Evolutionary conservation across 2,113 vertebrate genomes (phyloP), one percentile per base, ranked within the genome.

Genomic region (Campylorhamphus procurvoides): DNA sequence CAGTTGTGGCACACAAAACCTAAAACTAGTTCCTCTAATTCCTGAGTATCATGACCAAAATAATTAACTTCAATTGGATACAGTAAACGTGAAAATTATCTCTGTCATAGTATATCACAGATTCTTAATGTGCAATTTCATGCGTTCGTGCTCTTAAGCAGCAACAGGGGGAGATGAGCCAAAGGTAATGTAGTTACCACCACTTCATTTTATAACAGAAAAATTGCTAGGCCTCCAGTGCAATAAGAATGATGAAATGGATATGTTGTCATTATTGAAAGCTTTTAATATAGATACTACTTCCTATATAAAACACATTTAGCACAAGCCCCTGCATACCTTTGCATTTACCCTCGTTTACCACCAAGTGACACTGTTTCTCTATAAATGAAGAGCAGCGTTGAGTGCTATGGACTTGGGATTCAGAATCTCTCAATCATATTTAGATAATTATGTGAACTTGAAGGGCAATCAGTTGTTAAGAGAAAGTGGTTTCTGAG

Each of bases 11-110:
- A 50, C 96, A 18, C 37, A 94, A 59, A 97, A 96, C 5, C 71
- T 96, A 9, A 96, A 97, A 63, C 67, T 86, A 11, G 46, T 96
- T 58, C 73, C 94, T 33, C 22, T 97, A 71, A 84, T 97, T 89
- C 88, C 96, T 17, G 89, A 92, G 35, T 94, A 92, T 71, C 87
- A 89, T 1, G 15, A 96, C 62, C 95, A 90, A 88, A 89, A 62
- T 47, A 87, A 73, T 55, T 88, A 50, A 55, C 82, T 94, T 58
- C 96, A 95, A 19, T 79, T 94, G 93, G 96, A 91, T 98, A 95
- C 83, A 42, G 60, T 75, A 63, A 49, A 63, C 63, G 19, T 10
- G 1, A 44, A 71, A 83, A 31, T 60, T 27, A 7, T 78, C 39
- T 62, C 31, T 50, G 22, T 62, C 44, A 9, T 42, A 18, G 18